Evolutionary conservation across 2,113 vertebrate species (phyloP).

Genomic region (Syrmaticus mikado): DNA sequence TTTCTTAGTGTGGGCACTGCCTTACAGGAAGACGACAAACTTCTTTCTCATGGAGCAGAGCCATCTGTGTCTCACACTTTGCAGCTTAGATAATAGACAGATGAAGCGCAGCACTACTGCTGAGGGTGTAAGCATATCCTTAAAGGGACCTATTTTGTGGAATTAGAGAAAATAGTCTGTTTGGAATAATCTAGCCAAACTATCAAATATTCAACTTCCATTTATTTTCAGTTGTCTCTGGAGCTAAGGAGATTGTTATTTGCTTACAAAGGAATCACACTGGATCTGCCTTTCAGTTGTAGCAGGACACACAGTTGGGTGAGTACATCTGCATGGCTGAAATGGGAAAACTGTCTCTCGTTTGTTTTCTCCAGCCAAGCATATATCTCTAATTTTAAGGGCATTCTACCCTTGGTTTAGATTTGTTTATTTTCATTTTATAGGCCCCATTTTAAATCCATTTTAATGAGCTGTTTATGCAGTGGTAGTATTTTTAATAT

Average conservation of each 20-base stretch:
- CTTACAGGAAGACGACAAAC: not conserved
- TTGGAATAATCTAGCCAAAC: conserved; percentile 15
- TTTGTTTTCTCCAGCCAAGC: conserved; percentile 54
- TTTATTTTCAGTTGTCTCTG: conserved; percentile 18
- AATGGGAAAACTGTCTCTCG: not conserved
- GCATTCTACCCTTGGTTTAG: conserved; percentile 53
- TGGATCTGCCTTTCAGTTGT: conserved; percentile 21
- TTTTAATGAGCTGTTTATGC: conserved; percentile 59
- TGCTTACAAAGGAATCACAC: not conserved
- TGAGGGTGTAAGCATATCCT: not conserved
- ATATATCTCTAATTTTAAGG: conserved; percentile 56
- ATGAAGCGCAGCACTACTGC: not conserved
- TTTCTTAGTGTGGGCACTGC: not conserved
- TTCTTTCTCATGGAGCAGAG: not conserved
- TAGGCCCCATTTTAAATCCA: conserved; percentile 29
- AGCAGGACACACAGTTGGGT: not conserved
- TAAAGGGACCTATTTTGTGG: conserved; percentile 29
- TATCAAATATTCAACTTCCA: not conserved
- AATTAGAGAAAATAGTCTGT: conserved; percentile 26
- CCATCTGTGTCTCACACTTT: not conserved
- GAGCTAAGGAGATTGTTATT: conserved; percentile 26
- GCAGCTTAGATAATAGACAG: not conserved
- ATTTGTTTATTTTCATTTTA: conserved; percentile 59
- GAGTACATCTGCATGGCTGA: conserved; percentile 6
- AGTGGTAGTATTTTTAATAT: conserved; percentile 48